A percentile compares a stretch with the other conserved stretches of the same genome.
Evolutionary conservation across 2,113 vertebrate genomes (phyloP).

Genomic region (Tursiops truncatus): DNA sequence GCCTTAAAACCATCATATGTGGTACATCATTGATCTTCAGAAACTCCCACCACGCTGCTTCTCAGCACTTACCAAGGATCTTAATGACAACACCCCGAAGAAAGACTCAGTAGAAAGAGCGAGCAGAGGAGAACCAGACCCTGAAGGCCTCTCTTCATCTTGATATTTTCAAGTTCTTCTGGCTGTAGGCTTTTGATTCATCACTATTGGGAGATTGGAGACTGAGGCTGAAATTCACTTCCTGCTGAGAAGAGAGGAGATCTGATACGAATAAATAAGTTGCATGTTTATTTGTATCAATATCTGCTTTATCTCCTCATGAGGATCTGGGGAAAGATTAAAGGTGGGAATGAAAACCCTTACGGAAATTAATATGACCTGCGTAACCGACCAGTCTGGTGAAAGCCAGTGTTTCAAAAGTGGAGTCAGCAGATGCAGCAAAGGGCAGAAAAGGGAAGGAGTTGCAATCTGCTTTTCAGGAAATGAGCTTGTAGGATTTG

Average conservation of each 20-base stretch:
- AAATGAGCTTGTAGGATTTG: background rate
- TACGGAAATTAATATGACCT: background rate
- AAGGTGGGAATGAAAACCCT: background rate
- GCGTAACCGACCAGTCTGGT: background rate
- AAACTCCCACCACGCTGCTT: conserved; percentile 72
- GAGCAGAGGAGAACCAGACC: conserved; percentile 45
- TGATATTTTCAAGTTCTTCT: conserved; percentile 51
- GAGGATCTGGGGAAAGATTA: conserved; percentile 41
- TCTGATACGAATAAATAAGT: conserved; percentile 63
- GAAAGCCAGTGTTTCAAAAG: background rate
- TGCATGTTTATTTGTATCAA: conserved; percentile 50
- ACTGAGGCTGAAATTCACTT: conserved; percentile 50
- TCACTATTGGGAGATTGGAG: conserved; percentile 20
- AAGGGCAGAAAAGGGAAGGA: background rate
- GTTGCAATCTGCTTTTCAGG: background rate
- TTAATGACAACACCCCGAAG: conserved; percentile 51
- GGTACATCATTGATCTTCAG: conserved; percentile 82
- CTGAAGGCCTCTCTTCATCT: conserved; percentile 56
- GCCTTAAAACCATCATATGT: conserved; percentile 81
- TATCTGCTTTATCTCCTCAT: background rate
- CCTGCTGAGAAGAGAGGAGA: conserved; percentile 46
- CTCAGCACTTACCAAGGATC: conserved; percentile 58
- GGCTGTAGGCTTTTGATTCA: conserved; percentile 43
- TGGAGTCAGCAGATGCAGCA: background rate
- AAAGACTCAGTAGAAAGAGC: conserved; percentile 64